Evolutionary conservation across 2,113 vertebrate species (phyloP).

Genomic region (Actinemys pallida): DNA sequence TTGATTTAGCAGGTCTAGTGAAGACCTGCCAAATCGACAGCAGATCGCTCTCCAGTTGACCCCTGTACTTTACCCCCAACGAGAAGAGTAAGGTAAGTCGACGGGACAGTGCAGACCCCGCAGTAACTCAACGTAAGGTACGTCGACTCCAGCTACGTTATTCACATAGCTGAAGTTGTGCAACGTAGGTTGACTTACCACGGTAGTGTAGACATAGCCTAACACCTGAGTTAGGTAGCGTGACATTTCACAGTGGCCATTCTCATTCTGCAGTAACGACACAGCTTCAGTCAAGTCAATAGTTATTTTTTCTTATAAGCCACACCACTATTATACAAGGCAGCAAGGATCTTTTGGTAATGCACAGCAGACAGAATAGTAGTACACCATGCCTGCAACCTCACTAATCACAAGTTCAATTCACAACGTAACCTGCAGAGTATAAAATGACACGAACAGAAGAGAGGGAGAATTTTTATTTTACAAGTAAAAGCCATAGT

Average conservation of each 20-base stretch:
- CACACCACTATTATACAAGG: neutral
- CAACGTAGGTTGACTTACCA: too few species aligned
- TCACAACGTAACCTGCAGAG: neutral
- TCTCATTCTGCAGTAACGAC: neutral
- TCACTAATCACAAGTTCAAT: neutral
- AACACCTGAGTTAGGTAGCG: too few species aligned
- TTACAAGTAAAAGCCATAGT: neutral
- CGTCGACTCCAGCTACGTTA: too few species aligned
- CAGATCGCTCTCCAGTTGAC: too few species aligned
- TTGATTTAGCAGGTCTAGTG: too few species aligned
- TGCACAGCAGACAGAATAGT: neutral
- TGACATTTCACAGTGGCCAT: neutral
- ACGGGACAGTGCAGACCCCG: too few species aligned
- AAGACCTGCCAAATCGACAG: too few species aligned
- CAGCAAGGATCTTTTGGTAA: neutral
- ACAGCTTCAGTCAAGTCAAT: neutral
- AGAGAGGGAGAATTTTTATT: neutral
- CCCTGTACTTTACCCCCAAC: too few species aligned
- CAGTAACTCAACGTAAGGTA: too few species aligned
- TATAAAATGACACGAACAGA: neutral
- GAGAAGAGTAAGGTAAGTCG: too few species aligned
- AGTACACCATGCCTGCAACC: neutral
- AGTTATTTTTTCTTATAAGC: neutral
- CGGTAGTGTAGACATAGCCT: too few species aligned
- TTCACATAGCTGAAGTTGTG: too few species aligned